Evolutionary conservation across 2,888 invertebrate genomes (phyloP).

Genomic region (Agrotis puta): DNA sequence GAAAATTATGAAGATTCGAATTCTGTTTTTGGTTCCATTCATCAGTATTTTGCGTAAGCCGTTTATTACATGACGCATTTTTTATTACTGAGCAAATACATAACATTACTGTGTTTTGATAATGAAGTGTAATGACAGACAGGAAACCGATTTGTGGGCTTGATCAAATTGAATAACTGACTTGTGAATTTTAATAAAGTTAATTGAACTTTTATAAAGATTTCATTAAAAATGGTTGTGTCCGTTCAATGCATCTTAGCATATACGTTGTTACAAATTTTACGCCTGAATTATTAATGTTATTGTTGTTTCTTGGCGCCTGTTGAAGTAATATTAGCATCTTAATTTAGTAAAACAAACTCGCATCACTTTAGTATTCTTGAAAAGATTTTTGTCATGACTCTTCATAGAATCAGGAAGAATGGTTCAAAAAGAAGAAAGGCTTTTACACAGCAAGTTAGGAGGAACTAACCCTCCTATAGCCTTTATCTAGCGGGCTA

Average conservation of each 20-base stretch:
- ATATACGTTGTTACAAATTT: neutral
- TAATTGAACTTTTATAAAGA: neutral
- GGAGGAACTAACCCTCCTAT: no score
- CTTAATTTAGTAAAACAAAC: no score
- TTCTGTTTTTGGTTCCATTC: neutral
- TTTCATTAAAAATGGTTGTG: no score
- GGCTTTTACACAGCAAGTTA: no score
- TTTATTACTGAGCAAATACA: neutral
- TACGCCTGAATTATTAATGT: neutral
- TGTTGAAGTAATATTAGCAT: conserved; percentile 16
- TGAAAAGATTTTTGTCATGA: no score
- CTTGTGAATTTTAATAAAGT: neutral
- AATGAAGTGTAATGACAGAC: neutral
- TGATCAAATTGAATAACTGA: neutral
- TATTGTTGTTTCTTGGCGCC: neutral
- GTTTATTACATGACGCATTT: neutral
- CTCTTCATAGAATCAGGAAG: no score
- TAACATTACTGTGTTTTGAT: neutral
- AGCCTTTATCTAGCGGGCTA: no score
- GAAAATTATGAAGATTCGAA: neutral
- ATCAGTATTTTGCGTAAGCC: neutral
- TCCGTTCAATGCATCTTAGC: no score
- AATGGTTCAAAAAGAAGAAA: no score
- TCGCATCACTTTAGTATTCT: no score
- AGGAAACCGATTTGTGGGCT: neutral